Evolutionary conservation across 2,113 vertebrate genomes (phyloP).

Genomic region (Phocoena phocoena): DNA sequence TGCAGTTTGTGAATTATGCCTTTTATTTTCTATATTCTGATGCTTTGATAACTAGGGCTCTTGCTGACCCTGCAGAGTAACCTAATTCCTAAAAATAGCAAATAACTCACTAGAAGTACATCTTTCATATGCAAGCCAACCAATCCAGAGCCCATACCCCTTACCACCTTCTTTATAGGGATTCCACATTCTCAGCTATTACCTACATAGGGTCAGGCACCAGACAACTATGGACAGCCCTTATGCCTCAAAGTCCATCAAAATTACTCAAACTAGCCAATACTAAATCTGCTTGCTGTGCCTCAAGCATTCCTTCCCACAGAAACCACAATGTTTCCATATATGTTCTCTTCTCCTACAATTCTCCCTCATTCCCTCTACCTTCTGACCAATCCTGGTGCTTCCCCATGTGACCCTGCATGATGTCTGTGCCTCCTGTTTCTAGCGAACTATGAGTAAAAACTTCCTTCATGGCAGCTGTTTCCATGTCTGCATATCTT

Average conservation of each 20-base stretch:
- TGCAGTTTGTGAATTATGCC: not conserved
- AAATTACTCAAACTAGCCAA: not conserved
- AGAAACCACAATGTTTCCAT: not conserved
- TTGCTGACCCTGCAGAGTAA: not conserved
- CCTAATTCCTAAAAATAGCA: not conserved
- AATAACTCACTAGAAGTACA: not conserved
- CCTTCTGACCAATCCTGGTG: fast-evolving
- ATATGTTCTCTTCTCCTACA: not conserved
- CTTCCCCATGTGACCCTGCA: fast-evolving
- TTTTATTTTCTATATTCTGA: not conserved
- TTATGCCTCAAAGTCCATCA: not conserved
- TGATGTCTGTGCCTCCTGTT: fast-evolving
- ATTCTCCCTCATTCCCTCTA: fast-evolving
- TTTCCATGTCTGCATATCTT: not conserved
- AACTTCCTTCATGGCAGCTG: not conserved
- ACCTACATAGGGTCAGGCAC: not conserved
- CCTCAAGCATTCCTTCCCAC: not conserved
- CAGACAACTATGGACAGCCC: not conserved
- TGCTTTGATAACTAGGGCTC: not conserved
- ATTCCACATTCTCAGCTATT: not conserved
- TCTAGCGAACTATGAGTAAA: not conserved
- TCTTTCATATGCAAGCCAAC: not conserved
- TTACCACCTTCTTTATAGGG: not conserved
- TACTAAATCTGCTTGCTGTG: fast-evolving
- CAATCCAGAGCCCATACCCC: not conserved